Percentiles rank a stretch among this genome's conserved stretches.
These are phyloP conservation scores for Cheumatopsyche charites DNA, from an alignment of 1,140 invertebrate genomes.

Conservation along the genomic window DNA sequence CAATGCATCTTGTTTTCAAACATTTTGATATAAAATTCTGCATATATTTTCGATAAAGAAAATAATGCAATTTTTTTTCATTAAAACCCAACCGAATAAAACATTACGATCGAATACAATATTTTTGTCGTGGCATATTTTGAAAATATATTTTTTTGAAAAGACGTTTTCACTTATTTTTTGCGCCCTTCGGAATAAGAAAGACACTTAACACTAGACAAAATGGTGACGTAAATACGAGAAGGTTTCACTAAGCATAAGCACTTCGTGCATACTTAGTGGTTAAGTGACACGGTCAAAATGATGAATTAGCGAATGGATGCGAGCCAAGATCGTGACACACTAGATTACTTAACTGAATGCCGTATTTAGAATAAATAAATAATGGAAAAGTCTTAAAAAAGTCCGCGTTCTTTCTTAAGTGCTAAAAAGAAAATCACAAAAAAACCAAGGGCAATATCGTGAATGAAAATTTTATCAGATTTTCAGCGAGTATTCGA, in stretches of 20 bases:
- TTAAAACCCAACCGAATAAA: no score
- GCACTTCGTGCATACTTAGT: not conserved
- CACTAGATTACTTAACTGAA: slow-evolving; percentile 12
- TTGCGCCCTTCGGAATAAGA: not conserved
- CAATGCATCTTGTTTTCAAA: no score
- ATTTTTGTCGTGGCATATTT: no score
- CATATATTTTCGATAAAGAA: no score
- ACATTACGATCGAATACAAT: no score
- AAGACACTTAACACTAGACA: slow-evolving; percentile 24
- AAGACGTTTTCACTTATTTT: no score
- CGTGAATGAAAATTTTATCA: slow-evolving; percentile 14
- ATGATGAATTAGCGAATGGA: slow-evolving; percentile 30
- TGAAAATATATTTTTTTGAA: no score
- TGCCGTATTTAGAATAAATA: not conserved
- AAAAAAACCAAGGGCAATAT: not conserved
- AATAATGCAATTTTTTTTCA: no score
- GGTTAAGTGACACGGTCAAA: slow-evolving; percentile 13
- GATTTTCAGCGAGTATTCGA: slow-evolving; percentile 1
- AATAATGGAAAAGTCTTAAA: not conserved
- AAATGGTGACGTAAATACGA: slow-evolving; percentile 30
- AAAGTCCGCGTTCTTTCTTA: no score
- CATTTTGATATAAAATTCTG: no score
- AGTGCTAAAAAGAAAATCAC: not conserved
- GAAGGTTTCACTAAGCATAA: not conserved
- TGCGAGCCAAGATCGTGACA: not conserved